Base-by-base conservation (phyloP, 2,113 vertebrate genomes). In the Gymnobelideus leadbeateri region DNA sequence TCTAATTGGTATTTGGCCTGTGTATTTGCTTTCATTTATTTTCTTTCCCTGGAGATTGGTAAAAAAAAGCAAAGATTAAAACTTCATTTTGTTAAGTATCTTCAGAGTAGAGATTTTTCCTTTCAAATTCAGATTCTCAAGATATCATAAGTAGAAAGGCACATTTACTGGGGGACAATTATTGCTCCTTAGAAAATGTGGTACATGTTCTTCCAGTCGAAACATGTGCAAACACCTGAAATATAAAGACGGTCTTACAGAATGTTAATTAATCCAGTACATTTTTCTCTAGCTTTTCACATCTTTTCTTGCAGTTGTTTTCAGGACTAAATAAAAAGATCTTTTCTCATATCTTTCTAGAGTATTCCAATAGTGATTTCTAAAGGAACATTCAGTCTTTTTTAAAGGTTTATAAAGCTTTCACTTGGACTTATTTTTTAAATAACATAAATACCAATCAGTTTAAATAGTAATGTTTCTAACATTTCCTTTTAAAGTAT, bases 61-160 rank as follows among this genome's bases (percentile, higher is more conserved):
- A 77, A 68, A 91, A 47, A 47, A 51, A 95, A 94, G 92, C 28
- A 95, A 8, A 91, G 11, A 68, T 37, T 68, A 94, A 95, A 89
- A 12, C 24, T 24, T 94, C 95, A 14, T 91, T n/a, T 91, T 95
- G 95, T 91, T 95, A 90, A 92, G 46, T 95, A 93, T 51, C 55
- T 84, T 61, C 12, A 92, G 50, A 53, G 50, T 93, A 26, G 50
- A 51, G 8, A 89, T 37, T 31, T 93, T 89, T 89, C 25, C 50
- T 46, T 53, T 84, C n/a, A 55, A 31, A 54, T 77, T 92, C 54
- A 93, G 4, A 54, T n/a, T 84, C 43, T 91, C 89, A 89, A 89
- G 89, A 51, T 51, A 89, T 4, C 16, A 26, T 95, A 89, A 92
- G 94, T 28, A 57, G 92, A 89, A 93, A 89, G 28, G 84, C 89